Evolutionary conservation across 2,113 vertebrate genomes (phyloP).

Genomic region (Apus apus): DNA sequence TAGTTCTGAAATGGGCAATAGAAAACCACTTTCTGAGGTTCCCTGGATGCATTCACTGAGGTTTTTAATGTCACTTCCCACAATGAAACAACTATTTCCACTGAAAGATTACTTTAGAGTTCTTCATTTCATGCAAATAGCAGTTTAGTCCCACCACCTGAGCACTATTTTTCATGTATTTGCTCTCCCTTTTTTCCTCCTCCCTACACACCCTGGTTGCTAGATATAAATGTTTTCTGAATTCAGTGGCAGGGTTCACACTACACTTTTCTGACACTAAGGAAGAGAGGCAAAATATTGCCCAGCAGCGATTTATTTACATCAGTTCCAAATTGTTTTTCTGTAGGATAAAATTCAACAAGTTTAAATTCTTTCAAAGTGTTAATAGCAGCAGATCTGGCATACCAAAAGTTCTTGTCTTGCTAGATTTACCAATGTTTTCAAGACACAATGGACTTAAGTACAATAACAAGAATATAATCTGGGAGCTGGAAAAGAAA

Average conservation of each 20-base stretch:
- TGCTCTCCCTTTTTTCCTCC: neutral
- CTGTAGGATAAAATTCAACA: neutral
- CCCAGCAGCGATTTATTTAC: neutral
- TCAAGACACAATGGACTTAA: neutral
- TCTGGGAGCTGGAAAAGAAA: neutral
- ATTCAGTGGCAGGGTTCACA: neutral
- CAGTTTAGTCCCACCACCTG: neutral
- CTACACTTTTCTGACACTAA: neutral
- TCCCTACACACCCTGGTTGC: neutral
- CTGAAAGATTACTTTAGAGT: neutral
- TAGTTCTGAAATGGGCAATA: neutral
- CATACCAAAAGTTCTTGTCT: neutral
- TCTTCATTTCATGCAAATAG: neutral
- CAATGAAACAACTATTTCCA: neutral
- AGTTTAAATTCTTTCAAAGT: neutral
- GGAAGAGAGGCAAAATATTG: neutral
- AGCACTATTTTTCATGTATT: neutral
- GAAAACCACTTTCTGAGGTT: neutral
- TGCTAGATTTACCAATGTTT: neutral
- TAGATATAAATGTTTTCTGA: neutral
- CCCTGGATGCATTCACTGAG: neutral
- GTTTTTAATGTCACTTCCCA: neutral
- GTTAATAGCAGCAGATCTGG: neutral
- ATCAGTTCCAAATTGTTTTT: neutral
- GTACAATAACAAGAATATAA: neutral